Percentiles rank a stretch among this genome's conserved stretches.
Conservation (phyloP, 2,797 vertebrate genomes). For the Oceanodroma leucorhoa region DNA sequence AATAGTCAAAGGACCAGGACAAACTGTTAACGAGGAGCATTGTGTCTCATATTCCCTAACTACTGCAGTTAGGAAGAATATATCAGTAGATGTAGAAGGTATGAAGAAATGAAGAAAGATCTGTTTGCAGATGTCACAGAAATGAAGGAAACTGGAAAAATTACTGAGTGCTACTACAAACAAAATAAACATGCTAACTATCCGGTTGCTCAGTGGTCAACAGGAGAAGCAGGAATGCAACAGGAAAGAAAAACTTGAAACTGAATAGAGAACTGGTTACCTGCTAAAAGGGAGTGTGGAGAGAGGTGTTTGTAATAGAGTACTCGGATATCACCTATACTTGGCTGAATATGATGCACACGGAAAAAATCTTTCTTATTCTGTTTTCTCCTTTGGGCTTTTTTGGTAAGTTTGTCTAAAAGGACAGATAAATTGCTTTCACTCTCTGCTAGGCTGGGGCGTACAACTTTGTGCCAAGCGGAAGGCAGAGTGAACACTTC, state of each 20-base stretch:
- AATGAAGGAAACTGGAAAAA: neutral
- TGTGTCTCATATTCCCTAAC: neutral
- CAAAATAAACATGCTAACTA: neutral
- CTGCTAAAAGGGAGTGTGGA: neutral
- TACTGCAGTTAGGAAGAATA: neutral
- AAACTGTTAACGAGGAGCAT: neutral
- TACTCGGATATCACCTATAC: neutral
- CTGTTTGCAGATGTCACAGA: neutral
- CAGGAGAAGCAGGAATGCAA: neutral
- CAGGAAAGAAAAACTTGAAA: neutral
- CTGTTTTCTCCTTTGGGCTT: neutral
- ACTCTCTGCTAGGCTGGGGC: neutral
- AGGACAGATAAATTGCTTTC: neutral
- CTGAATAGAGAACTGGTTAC: neutral
- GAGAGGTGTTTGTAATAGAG: neutral
- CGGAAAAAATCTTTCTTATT: neutral
- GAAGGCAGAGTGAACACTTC: neutral
- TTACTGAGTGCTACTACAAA: neutral
- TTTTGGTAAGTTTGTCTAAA: neutral
- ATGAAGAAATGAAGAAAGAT: neutral
- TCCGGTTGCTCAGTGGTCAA: neutral
- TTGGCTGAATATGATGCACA: neutral
- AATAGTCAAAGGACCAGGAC: neutral
- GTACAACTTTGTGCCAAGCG: rapidly evolving
- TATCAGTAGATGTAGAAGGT: neutral